A percentile compares a stretch with the other conserved stretches of the same genome.
These are phyloP conservation scores for Chorisops tibialis DNA, from an alignment of 2,888 invertebrate genomes.

Conservation along the genomic window DNA sequence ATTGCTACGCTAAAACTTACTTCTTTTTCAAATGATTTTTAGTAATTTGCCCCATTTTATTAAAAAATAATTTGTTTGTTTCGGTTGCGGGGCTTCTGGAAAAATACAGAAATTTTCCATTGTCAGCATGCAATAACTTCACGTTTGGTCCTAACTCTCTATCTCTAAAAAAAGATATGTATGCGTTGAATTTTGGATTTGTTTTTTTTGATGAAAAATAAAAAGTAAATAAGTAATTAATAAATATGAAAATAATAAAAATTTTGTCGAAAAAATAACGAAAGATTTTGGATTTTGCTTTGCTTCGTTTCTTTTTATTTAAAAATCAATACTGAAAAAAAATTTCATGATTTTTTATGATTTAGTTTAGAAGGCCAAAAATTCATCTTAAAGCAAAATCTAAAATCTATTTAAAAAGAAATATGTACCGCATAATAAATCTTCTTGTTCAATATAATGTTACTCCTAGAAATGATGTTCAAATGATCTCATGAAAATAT, in stretches of 20 bases:
- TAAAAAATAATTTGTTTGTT: conserved; percentile 10
- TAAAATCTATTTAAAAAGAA: too few species aligned
- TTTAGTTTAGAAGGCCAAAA: too few species aligned
- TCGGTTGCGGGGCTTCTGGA: conserved; percentile 17
- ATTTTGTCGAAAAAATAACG: too few species aligned
- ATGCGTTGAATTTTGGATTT: neutral
- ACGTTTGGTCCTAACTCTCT: conserved; percentile 3
- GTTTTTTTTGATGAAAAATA: neutral
- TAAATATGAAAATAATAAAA: neutral
- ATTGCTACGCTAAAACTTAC: conserved; percentile 10
- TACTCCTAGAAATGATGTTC: too few species aligned
- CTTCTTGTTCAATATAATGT: too few species aligned
- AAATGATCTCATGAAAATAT: too few species aligned
- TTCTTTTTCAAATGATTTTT: conserved; percentile 14
- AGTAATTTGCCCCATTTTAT: conserved; percentile 7
- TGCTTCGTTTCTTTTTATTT: too few species aligned
- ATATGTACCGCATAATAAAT: too few species aligned
- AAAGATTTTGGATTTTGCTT: too few species aligned
- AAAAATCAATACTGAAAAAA: too few species aligned
- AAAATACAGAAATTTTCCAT: conserved; percentile 23
- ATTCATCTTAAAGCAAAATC: too few species aligned
- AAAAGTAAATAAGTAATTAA: neutral
- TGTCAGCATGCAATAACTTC: conserved; percentile 8
- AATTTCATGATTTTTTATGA: too few species aligned
- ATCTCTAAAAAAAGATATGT: conserved; percentile 5